phyloP scores from a whole-genome alignment of 1,140 invertebrate species.

The Palaemon carinicauda region DNA sequence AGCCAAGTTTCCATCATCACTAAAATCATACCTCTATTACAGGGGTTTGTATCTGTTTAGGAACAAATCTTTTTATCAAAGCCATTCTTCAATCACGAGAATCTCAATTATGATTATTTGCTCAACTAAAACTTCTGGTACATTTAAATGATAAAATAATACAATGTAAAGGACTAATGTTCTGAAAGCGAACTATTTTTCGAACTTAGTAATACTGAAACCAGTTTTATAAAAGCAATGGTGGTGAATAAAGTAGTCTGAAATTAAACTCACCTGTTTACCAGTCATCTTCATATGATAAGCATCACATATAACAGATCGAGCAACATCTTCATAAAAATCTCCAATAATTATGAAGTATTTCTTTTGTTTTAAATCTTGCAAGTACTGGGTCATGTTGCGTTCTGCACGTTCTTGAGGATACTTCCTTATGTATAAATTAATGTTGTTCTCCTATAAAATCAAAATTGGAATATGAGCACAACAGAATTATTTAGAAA shows the following conservation, averaged over 20 bases:
- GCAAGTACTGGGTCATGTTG: slow-evolving; percentile 64
- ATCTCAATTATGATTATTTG: too few relatives aligned
- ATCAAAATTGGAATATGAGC: background rate
- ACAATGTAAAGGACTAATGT: too few relatives aligned
- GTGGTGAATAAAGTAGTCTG: background rate
- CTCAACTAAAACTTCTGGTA: too few relatives aligned
- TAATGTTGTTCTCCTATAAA: slow-evolving; percentile 38
- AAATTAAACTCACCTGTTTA: slow-evolving; percentile 40
- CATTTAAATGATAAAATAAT: too few relatives aligned
- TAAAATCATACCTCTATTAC: too few relatives aligned
- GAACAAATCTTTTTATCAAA: too few relatives aligned
- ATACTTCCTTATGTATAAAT: slow-evolving; percentile 43
- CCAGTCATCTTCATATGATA: slow-evolving; percentile 70
- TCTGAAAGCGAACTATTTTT: too few relatives aligned
- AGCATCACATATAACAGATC: slow-evolving; percentile 80
- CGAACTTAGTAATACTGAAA: background rate
- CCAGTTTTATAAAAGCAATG: too few relatives aligned
- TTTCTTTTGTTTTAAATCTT: slow-evolving; percentile 73
- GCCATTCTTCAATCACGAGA: too few relatives aligned
- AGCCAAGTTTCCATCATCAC: too few relatives aligned
- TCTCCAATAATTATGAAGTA: slow-evolving; percentile 82
- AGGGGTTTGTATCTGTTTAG: too few relatives aligned
- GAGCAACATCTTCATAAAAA: slow-evolving; percentile 75
- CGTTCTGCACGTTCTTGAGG: slow-evolving; percentile 36
- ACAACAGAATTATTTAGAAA: background rate